Evolutionary conservation across 2,113 vertebrate species (phyloP).

Genomic region (human (Homo sapiens)): DNA sequence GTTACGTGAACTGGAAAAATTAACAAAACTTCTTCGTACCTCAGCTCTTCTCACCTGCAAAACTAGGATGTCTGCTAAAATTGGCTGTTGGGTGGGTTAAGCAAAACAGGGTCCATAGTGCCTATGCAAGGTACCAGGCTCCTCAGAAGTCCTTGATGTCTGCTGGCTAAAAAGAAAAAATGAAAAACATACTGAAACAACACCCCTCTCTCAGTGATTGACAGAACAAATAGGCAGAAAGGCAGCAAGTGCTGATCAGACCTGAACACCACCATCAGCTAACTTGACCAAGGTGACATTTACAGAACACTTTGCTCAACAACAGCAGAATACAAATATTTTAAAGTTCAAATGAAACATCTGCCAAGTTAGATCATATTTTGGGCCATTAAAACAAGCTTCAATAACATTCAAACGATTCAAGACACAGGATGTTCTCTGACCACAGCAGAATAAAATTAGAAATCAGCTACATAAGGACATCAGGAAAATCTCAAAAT

Average conservation of each 20-base stretch:
- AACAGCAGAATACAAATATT: neutral
- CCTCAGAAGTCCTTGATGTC: fast-evolving
- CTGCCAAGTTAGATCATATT: neutral
- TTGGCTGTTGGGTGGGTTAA: neutral
- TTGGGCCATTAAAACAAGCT: neutral
- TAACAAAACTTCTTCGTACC: neutral
- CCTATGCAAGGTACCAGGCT: fast-evolving
- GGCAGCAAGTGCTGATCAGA: neutral
- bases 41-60: neutral
- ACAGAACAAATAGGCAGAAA: neutral
- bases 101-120: neutral
- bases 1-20: neutral
- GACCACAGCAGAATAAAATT: neutral
- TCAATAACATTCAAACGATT: neutral
- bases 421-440: neutral
- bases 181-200: neutral
- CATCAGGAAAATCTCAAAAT: neutral
- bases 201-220: neutral
- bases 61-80: neutral
- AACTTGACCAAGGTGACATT: no score
- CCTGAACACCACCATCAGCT: neutral
- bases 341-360: neutral
- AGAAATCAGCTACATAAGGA: neutral
- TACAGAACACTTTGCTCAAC: neutral
- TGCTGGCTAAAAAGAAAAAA: neutral